Evolutionary conservation across 2,888 invertebrate species (phyloP), one percentile per base, ranked within the genome.

Genomic region (Blastobasis adustella): DNA sequence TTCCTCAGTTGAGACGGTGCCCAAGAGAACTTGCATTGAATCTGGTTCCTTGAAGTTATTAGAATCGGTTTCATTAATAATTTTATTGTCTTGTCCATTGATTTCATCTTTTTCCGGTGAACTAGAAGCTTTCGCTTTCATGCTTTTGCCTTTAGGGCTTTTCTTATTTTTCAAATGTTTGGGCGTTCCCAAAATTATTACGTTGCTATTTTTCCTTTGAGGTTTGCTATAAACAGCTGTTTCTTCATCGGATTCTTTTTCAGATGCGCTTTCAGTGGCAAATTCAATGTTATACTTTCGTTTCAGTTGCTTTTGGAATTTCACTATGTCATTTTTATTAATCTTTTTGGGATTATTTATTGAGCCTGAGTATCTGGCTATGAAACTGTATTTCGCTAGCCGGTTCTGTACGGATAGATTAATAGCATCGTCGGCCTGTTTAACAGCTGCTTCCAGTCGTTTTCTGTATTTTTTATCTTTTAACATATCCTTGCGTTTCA

Each of bases 341-440:
- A 82, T 49, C 61, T 76, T 66, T 73, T 81, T 64, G 56, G 89
- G 71, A 62, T 71, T 58, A 52, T 63, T 36, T 77, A 90, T 78
- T 1, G 59, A 59, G 1, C 89, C 88, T 49, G 75, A 79, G 60
- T 80, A 89, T 57, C 80, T 76, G 4, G 79, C 60, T 44, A 90
- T 57, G 58, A 90, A 90, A 57, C 90, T 86, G 53, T 76, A 89
- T 57, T 80, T 81, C 4, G 67, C 63, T 37, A 90, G 68, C 41
- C 90, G 78, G 9, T 75, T 69, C 0, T 57, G 42, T 0, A 84
- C 59, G 1, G 74, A 52, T n/a, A 87, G 58, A 36, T 62, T 69
- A 38, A 66, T 58, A 0, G 90, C 90, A 42, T 83, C 75, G 38
- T 82, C 71, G 0, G 89, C 90, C 62, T 87, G 81, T 4, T 50